Percentiles rank a stretch among this genome's conserved stretches.
Evolutionary conservation across 2,113 vertebrate species (phyloP).

Genomic region (Cairina moschata): DNA sequence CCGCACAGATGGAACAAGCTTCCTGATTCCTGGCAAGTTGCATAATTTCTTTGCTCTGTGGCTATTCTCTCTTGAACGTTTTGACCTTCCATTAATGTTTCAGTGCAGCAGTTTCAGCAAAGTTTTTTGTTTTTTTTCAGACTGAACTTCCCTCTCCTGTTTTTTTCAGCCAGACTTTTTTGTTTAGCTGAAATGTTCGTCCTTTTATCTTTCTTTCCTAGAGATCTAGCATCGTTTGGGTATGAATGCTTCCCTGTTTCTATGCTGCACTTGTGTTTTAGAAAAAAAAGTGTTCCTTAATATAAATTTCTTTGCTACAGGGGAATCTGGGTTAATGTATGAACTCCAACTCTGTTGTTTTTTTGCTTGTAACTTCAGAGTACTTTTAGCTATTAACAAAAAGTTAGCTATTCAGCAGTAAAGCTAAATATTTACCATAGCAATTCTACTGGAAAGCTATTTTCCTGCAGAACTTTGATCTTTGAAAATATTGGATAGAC

Average conservation of each 20-base stretch:
- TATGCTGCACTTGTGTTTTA: not conserved
- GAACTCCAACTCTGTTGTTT: not conserved
- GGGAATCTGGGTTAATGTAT: not conserved
- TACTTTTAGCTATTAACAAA: constrained; percentile 26
- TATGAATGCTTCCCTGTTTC: not conserved
- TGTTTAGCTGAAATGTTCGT: not conserved
- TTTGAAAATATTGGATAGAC: not conserved
- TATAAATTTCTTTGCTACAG: not conserved
- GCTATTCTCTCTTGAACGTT: not conserved
- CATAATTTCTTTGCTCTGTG: not conserved
- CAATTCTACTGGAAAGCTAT: not conserved
- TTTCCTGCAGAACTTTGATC: constrained; percentile 1
- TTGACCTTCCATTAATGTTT: not conserved
- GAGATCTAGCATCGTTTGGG: not conserved
- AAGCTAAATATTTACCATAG: constrained; percentile 26
- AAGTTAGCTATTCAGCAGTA: not conserved
- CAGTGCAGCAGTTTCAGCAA: not conserved
- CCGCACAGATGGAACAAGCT: not conserved
- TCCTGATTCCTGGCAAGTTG: not conserved
- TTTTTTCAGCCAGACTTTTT: not conserved
- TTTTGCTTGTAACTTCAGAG: not conserved
- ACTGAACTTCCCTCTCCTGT: not conserved
- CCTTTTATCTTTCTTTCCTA: not conserved
- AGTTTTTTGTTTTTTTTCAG: not conserved
- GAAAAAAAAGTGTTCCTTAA: not conserved